Conservation (phyloP, 2,888 invertebrate genomes). For the Habrosyne pyritoides region DNA sequence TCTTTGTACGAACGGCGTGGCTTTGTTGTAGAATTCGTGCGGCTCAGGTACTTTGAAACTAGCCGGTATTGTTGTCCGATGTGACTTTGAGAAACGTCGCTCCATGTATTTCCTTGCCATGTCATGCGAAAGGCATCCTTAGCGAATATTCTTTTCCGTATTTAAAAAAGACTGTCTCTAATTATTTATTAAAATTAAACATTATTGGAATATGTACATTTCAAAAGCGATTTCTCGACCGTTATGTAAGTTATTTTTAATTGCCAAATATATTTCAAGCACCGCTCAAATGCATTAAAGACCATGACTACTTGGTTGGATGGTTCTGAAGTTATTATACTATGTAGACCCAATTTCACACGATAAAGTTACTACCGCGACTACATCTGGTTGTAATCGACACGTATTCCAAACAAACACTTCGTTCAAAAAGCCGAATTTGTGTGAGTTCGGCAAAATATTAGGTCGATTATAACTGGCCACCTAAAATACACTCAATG, state of each 20-base stretch:
- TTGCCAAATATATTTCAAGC: not conserved
- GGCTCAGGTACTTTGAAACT: constrained; percentile 78
- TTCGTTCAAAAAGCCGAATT: too few relatives aligned
- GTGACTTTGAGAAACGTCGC: constrained; percentile 75
- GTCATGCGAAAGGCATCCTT: constrained; percentile 47
- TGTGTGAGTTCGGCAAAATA: too few relatives aligned
- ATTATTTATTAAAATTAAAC: constrained; percentile 14
- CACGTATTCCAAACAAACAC: too few relatives aligned
- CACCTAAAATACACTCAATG: too few relatives aligned
- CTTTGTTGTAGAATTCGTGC: constrained; percentile 78
- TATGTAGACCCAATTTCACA: too few relatives aligned
- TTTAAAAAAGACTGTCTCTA: not conserved
- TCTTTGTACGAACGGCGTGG: constrained; percentile 79
- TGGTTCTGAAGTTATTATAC: too few relatives aligned
- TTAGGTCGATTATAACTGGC: too few relatives aligned
- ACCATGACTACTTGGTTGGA: too few relatives aligned
- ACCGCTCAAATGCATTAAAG: too few relatives aligned
- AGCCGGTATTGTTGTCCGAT: constrained; percentile 75
- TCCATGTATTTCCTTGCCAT: constrained; percentile 84
- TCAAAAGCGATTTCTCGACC: constrained; percentile 40
- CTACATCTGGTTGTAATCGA: too few relatives aligned
- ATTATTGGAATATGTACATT: constrained; percentile 12
- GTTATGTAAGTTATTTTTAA: constrained; percentile 15
- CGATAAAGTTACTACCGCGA: too few relatives aligned
- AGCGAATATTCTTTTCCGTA: constrained; percentile 11